Conservation (phyloP, 2,888 invertebrate species). For the Drosophila anomalata region DNA sequence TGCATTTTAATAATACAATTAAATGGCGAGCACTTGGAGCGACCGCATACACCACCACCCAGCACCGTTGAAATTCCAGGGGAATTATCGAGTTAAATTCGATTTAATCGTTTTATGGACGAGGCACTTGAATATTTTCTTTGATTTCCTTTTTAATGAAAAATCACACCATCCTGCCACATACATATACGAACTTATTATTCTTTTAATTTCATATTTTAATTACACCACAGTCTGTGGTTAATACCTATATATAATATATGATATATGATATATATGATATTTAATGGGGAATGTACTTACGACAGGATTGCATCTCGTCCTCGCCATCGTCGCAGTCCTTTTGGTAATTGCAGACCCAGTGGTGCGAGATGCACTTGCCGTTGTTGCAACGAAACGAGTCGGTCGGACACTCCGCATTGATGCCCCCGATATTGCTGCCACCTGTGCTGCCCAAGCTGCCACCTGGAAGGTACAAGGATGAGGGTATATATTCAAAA, state of each 20-base stretch:
- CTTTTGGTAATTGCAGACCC: conserved; percentile 97
- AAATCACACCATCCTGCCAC: not conserved
- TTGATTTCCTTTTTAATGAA: conserved; percentile 2
- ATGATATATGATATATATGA: not conserved
- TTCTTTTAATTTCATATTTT: conserved; percentile 29
- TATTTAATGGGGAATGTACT: conserved; percentile 84
- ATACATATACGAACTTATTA: conserved; percentile 23
- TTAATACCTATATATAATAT: not conserved
- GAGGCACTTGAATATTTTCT: conserved; percentile 30
- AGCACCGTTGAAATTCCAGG: not conserved
- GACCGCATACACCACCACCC: not conserved
- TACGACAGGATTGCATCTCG: conserved; percentile 95
- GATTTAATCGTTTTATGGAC: conserved; percentile 15
- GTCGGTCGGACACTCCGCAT: conserved; percentile 88
- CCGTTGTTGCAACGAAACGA: conserved; percentile 94
- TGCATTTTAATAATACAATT: not conserved
- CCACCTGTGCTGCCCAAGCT: conserved; percentile 67
- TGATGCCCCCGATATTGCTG: conserved; percentile 53
- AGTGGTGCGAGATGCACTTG: conserved; percentile 92
- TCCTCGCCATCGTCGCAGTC: conserved; percentile 97
- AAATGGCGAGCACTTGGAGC: not conserved
- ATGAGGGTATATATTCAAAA: not conserved
- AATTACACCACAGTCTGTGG: conserved; percentile 11
- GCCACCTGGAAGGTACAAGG: conserved; percentile 52
- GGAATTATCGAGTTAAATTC: conserved; percentile 14